Percentiles rank a stretch among this genome's conserved stretches.
phyloP scores from a whole-genome alignment of 2,113 vertebrate species.

The Reinhardtius hippoglossoides region DNA sequence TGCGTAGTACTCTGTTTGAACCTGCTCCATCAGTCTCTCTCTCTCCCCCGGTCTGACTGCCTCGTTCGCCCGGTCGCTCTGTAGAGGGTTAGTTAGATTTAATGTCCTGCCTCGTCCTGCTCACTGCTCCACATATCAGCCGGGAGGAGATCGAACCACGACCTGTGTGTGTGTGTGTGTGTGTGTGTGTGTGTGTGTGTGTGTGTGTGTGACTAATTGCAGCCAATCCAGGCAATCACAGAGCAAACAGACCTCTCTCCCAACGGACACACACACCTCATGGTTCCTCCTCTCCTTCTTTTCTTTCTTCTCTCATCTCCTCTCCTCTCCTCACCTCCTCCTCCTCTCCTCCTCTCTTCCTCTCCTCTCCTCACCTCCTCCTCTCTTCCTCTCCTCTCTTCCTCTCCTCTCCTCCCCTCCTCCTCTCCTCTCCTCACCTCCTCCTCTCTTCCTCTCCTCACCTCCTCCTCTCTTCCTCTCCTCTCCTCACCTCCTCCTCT shows the following conservation, averaged over 20 bases:
- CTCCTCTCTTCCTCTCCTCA: not conserved
- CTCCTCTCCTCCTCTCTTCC: no score
- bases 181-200: slow-evolving; percentile 13
- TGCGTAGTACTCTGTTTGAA: not conserved
- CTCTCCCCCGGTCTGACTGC: slow-evolving; percentile 6
- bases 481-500: no score
- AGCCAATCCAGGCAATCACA: slow-evolving; percentile 27
- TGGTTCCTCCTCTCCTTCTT: not conserved
- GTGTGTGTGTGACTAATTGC: slow-evolving; percentile 24
- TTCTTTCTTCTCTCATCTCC: not conserved
- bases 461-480: not conserved
- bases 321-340: not conserved
- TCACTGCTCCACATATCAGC: slow-evolving; percentile 46
- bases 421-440: no score
- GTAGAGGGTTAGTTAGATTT: slow-evolving; percentile 60
- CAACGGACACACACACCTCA: slow-evolving; percentile 1
- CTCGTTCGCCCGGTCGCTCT: slow-evolving; percentile 4
- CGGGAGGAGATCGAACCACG: slow-evolving; percentile 38
- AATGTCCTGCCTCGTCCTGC: slow-evolving; percentile 48
- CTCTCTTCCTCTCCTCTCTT: no score
- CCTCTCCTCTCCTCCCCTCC: not conserved
- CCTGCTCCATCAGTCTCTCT: slow-evolving; percentile 1
- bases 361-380: not conserved
- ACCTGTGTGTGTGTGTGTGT: slow-evolving; percentile 19
- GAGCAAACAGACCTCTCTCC: slow-evolving; percentile 18